phyloP scores from a whole-genome alignment of 2,113 vertebrate species.

The Aphelocoma coerulescens region DNA sequence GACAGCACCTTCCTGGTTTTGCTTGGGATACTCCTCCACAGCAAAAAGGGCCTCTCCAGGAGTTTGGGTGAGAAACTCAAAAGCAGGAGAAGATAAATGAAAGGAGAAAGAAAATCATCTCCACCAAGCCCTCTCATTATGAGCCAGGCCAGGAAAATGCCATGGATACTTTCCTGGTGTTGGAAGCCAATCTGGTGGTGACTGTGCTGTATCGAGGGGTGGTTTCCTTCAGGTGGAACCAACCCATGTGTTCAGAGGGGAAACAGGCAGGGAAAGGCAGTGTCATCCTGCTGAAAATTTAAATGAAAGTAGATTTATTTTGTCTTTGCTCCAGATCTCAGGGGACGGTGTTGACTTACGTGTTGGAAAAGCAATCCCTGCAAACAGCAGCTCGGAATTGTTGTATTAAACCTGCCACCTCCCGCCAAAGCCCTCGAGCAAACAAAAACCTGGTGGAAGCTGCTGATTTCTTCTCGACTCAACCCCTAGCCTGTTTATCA shows the following conservation, averaged over 20 bases:
- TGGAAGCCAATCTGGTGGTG: neutral
- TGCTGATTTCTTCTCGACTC: neutral
- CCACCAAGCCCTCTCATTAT: neutral
- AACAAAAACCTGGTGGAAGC: constrained; percentile 21
- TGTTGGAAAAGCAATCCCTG: constrained; percentile 22
- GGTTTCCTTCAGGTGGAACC: neutral
- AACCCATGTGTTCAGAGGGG: neutral
- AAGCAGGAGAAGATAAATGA: neutral
- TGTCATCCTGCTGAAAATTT: neutral
- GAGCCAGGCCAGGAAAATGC: neutral
- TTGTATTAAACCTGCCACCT: constrained; percentile 17
- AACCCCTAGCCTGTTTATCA: neutral
- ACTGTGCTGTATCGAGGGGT: fast-evolving
- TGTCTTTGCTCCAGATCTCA: constrained; percentile 12
- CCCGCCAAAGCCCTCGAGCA: neutral
- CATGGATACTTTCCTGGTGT: neutral
- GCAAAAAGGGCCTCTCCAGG: neutral
- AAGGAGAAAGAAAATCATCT: neutral
- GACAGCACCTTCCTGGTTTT: neutral
- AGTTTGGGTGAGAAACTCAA: neutral
- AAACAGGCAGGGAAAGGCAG: neutral
- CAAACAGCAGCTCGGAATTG: neutral
- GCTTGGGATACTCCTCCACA: neutral
- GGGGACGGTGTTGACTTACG: constrained; percentile 13
- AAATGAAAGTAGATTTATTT: constrained; percentile 20